phyloP scores from a whole-genome alignment of 2,888 invertebrate genomes.

The Drosophila trichaetosa region DNA sequence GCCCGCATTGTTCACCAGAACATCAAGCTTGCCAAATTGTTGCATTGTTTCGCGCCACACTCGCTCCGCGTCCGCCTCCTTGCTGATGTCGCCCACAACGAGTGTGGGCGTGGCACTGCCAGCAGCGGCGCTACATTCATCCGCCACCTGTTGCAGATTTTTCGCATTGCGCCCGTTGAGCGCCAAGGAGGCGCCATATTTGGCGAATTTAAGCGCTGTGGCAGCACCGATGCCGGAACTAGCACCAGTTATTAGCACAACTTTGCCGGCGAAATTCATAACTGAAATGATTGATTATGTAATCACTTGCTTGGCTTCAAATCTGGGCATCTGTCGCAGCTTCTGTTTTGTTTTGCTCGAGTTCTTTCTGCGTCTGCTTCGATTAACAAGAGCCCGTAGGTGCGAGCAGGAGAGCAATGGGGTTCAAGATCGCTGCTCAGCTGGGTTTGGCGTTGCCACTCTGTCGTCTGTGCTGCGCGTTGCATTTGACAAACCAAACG shows the following conservation, averaged over 20 bases:
- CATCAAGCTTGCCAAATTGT: constrained; percentile 91
- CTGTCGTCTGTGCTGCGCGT: neutral
- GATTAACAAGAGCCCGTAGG: constrained; percentile 32
- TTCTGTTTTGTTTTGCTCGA: constrained; percentile 22
- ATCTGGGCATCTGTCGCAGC: constrained; percentile 24
- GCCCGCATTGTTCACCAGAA: constrained; percentile 96
- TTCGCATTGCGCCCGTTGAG: constrained; percentile 88
- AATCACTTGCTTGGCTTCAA: constrained; percentile 37
- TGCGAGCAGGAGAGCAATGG: constrained; percentile 27
- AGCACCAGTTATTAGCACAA: constrained; percentile 89
- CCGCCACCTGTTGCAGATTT: constrained; percentile 88
- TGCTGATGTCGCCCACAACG: constrained; percentile 90
- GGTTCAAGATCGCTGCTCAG: constrained; percentile 35
- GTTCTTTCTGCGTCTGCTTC: constrained; percentile 15
- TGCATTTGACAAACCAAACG: neutral
- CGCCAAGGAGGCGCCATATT: constrained; percentile 88
- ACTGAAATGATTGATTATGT: constrained; percentile 42
- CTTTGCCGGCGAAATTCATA: constrained; percentile 88
- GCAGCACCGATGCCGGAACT: constrained; percentile 91
- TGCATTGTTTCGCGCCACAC: constrained; percentile 90
- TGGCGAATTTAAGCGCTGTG: constrained; percentile 89
- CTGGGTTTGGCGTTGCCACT: constrained; percentile 23
- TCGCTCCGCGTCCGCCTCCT: constrained; percentile 90
- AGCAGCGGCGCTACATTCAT: constrained; percentile 85
- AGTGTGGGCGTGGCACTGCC: constrained; percentile 78